A percentile compares a stretch with the other conserved stretches of the same genome.
Evolutionary conservation across 2,113 vertebrate species (phyloP).

Genomic region (Pseudorectes ferrugineus): DNA sequence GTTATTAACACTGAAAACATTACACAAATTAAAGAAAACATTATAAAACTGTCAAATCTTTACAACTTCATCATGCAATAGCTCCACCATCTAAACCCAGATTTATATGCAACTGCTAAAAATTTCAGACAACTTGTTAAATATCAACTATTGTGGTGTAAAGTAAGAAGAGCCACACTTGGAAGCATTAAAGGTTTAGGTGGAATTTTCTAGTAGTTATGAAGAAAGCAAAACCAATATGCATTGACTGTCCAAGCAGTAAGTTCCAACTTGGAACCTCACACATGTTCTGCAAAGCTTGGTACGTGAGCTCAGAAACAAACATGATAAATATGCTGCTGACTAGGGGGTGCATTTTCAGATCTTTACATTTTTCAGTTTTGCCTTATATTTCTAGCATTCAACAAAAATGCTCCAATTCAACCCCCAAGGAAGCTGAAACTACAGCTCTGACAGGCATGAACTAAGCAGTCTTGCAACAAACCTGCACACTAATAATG

Average conservation of each 20-base stretch:
- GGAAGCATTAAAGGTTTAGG: neutral
- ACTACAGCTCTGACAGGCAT: neutral
- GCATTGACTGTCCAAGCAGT: neutral
- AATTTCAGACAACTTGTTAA: neutral
- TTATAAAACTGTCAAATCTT: neutral
- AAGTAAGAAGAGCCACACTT: neutral
- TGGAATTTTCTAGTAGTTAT: neutral
- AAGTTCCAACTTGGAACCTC: neutral
- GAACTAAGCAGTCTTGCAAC: neutral
- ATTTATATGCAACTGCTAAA: neutral
- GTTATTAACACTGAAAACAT: neutral
- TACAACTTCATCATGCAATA: neutral
- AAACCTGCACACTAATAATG: neutral
- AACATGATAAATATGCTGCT: neutral
- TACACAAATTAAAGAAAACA: neutral
- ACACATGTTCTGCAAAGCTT: neutral
- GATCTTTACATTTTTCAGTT: neutral
- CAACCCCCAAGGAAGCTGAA: neutral
- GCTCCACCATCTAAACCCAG: neutral
- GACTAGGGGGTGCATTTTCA: neutral
- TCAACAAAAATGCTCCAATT: neutral
- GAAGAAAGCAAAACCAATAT: neutral
- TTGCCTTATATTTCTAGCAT: neutral
- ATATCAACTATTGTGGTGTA: neutral
- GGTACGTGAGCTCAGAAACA: rapidly evolving